Evolutionary conservation across 2,888 invertebrate species (phyloP), one percentile per base, ranked within the genome.

Genomic region (Ctena decussata): DNA sequence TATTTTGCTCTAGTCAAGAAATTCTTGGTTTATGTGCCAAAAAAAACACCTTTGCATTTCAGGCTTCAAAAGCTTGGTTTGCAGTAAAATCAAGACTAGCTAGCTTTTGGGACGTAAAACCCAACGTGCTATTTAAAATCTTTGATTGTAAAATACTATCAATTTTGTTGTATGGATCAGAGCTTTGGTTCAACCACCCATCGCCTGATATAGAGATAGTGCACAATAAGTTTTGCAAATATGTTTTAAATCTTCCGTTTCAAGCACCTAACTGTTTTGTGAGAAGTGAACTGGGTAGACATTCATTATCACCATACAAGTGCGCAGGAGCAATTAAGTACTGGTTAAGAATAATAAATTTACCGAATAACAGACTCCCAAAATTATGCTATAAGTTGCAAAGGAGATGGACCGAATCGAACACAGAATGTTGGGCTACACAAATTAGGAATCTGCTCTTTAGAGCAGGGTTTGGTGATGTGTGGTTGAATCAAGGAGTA

Each of bases 141-240:
- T 65, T 65, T 65, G 32, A 65, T 65, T 65, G 65, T 35, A 65
- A 65, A 35, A 65, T 65, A 65, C 18, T 65, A 35, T 35, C 65
- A 35, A 65, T 65, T 35, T 65, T 65, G 35, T 18, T 65, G 18
- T 65, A 65, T 21, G 65, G 65, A 15, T 65, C 65, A 21, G 65
- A 65, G 18, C 35, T 65, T 35, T 65, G 65, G 65, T 65, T 65
- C 65, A 65, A 18, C 65, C 65, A 65, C 18, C 35, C 32, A 65
- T 65, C 65, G 35, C 65, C 65, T 35, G 65, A 65, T 21, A 65
- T 65, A 11, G 65, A 65, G 30, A 65, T 35, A 65, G 35, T 65
- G 5, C 65, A 65, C 24, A 65, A 65, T 35, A 65, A 65, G 35
- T 65, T 65, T 18, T 35, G 65, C 15, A 65, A 65, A 3, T 65